Evolutionary conservation across 2,113 vertebrate genomes (phyloP).

Genomic region (Halcyon malimbica): DNA sequence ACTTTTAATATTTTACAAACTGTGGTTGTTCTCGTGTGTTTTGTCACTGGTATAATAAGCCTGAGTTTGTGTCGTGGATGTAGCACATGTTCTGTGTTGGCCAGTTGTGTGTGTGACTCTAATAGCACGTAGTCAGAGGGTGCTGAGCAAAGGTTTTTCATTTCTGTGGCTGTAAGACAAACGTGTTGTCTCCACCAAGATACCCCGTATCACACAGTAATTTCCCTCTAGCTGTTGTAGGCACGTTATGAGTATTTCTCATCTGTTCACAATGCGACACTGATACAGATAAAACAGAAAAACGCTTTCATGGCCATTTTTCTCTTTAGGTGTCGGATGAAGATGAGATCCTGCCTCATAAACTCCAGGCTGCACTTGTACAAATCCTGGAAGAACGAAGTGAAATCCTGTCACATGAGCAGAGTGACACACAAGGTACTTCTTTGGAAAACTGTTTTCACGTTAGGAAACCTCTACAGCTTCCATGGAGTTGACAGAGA

Average conservation of each 20-base stretch:
- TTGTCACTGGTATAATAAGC: neutral
- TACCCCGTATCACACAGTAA: neutral
- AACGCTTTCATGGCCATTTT: neutral
- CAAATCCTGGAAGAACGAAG: constrained; percentile 91
- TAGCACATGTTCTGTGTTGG: neutral
- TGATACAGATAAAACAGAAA: neutral
- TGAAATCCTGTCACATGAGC: constrained; percentile 83
- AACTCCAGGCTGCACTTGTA: constrained; percentile 91
- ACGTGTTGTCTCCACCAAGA: neutral
- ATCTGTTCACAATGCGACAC: neutral
- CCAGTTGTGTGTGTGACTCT: neutral
- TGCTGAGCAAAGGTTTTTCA: neutral
- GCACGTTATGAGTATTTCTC: neutral
- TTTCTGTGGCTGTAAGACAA: neutral
- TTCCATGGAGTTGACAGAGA: neutral
- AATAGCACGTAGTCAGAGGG: neutral
- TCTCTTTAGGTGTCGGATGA: constrained; percentile 88
- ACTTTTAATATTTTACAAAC: neutral
- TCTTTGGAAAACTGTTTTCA: neutral
- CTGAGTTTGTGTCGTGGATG: neutral
- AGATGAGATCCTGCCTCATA: constrained; percentile 93
- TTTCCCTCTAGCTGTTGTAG: neutral
- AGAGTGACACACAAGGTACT: constrained; percentile 77
- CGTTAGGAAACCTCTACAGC: neutral
- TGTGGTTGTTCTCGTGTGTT: neutral